Base-by-base conservation (phyloP, 1,140 invertebrate species). In the Bathynomus jamesi region DNA sequence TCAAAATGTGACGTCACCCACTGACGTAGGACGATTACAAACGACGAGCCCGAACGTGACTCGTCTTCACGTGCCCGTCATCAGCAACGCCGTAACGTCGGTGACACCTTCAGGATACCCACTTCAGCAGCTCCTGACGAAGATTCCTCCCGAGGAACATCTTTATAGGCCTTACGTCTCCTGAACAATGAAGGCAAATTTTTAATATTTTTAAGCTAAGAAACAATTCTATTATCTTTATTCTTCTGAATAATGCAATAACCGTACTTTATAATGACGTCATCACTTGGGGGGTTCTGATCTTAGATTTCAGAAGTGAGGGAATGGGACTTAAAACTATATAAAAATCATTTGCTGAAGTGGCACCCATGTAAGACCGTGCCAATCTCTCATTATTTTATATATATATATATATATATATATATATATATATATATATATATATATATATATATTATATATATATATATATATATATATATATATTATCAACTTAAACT, bases 401-500 rank as follows among this genome's bases (percentile, higher is more conserved):
- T 53, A 53, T 53, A 53, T 53, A 53, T 53, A 53, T 53, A 53
- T 53, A 53, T 53, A 53, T 53, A 3, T 53, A 53, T 53, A 53
- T 53, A 53, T 53, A 53, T 53, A 53, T 53, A 53, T 53, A 53
- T 53, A 53, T 53, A 53, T 53, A 53, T 53, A 53, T 53, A 3
- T 3, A 3, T 53, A 53, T 53, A 53, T 53, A 53, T 53, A 53
- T 53, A 53, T 53, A 53, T 53, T 40, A 40, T 40, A 40, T 24
- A 27, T 64, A 64, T 25, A 25, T 64, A 64, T 27, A 25, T 63
- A 63, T 63, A 63, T 63, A 63, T 2, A 62, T 62, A 62, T 62
- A 62, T 62, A 40, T 40, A 40, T 40, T 40, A 40, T 40, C 7
- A 8, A 40, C 17, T 8, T 40, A 8, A 40, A n/a, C n/a, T 21